phyloP scores from a whole-genome alignment of 2,113 vertebrate species.

The Osmerus eperlanus region DNA sequence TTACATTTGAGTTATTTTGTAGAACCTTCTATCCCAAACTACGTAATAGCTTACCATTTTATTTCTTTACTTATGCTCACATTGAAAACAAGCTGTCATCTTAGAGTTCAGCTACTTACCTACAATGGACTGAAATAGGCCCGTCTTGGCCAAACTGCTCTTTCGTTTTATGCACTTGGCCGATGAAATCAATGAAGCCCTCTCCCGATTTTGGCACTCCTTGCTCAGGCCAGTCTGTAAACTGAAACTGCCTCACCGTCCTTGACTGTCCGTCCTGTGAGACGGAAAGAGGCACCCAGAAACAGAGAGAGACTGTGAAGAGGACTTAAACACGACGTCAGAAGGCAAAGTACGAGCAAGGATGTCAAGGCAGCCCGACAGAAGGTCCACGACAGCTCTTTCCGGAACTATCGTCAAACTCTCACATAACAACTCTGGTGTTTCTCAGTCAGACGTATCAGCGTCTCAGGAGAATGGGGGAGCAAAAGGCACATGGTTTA shows the following conservation, averaged over 20 bases:
- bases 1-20: too few relatives aligned
- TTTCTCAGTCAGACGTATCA: constrained; percentile 7
- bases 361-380: background rate
- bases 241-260: constrained; percentile 98
- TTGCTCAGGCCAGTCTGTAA: constrained; percentile 99
- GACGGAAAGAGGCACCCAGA: background rate
- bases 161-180: constrained; percentile 99
- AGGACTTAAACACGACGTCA: constrained; percentile 27
- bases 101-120: constrained; percentile 72
- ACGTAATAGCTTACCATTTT: too few relatives aligned
- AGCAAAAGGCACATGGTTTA: constrained; percentile 11
- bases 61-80: too few relatives aligned
- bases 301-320: background rate
- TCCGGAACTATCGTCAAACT: background rate
- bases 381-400: background rate
- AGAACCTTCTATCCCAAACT: too few relatives aligned
- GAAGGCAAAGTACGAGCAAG: background rate
- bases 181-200: constrained; percentile 99
- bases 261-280: constrained; percentile 94
- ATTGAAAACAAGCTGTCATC: too few relatives aligned
- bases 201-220: constrained; percentile 99
- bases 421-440: background rate
- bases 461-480: background rate
- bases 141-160: constrained; percentile 99
- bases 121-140: constrained; percentile 99